phyloP scores from a whole-genome alignment of 2,888 invertebrate genomes.

The Ashinkailepas kermadecensis region DNA sequence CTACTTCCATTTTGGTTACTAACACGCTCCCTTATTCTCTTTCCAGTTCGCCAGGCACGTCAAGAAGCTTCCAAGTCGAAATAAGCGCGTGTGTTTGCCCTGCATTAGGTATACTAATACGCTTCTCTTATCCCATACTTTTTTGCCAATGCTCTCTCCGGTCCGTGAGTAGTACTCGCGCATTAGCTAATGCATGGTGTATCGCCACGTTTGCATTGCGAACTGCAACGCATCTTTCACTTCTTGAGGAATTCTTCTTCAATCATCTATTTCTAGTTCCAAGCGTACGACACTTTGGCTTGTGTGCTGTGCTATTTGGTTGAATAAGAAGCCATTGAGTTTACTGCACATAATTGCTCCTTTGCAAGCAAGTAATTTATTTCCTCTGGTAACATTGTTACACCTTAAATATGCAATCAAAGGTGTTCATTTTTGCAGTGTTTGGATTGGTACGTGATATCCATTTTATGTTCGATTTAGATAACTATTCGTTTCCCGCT shows the following conservation, averaged over 20 bases:
- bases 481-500: not conserved
- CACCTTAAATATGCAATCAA: too few relatives aligned
- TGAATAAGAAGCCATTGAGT: too few relatives aligned
- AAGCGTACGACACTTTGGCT: too few relatives aligned
- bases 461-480: too few relatives aligned
- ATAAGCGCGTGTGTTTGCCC: slow-evolving; percentile 18
- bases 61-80: slow-evolving; percentile 8
- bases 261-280: too few relatives aligned
- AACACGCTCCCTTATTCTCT: not conserved
- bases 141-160: not conserved
- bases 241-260: too few relatives aligned
- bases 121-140: not conserved
- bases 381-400: too few relatives aligned
- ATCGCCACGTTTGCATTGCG: not conserved
- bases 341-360: too few relatives aligned
- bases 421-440: too few relatives aligned
- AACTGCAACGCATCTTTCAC: not conserved
- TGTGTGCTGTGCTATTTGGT: too few relatives aligned
- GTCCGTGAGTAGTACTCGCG: not conserved
- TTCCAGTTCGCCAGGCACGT: slow-evolving; percentile 16
- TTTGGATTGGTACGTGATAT: too few relatives aligned
- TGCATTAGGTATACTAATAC: slow-evolving; percentile 17
- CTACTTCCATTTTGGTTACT: not conserved
- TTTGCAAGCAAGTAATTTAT: too few relatives aligned
- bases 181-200: not conserved